Evolutionary conservation across 2,113 vertebrate genomes (phyloP).

Genomic region (Stigmatopora nigra): DNA sequence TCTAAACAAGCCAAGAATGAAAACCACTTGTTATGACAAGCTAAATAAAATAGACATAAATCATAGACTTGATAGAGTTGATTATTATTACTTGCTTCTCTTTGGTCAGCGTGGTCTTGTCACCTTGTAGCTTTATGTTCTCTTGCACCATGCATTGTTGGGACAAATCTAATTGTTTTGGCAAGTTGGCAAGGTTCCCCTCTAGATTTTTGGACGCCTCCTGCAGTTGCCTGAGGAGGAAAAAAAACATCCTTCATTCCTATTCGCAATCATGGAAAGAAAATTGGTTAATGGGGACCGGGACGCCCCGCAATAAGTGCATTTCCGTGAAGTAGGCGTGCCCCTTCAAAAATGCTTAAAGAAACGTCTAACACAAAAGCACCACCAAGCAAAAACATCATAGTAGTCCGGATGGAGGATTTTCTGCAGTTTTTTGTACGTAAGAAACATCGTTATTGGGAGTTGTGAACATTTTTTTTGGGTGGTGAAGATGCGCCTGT

Average conservation of each 20-base stretch:
- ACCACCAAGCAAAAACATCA: too few species aligned
- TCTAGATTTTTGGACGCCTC: constrained; percentile 76
- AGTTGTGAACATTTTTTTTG: too few species aligned
- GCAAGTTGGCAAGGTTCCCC: constrained; percentile 77
- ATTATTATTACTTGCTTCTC: constrained; percentile 82
- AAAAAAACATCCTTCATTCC: not conserved
- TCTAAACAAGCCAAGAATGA: constrained; percentile 37
- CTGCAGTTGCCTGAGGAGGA: constrained; percentile 76
- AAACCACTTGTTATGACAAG: not conserved
- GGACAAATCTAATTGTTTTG: constrained; percentile 74
- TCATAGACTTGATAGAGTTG: not conserved
- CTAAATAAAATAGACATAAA: not conserved
- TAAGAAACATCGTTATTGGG: too few species aligned
- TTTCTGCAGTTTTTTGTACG: too few species aligned
- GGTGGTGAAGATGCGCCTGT: too few species aligned
- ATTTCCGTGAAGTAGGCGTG: too few species aligned
- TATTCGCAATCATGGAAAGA: not conserved
- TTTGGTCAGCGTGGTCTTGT: constrained; percentile 84
- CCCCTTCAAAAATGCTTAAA: too few species aligned
- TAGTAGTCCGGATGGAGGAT: too few species aligned
- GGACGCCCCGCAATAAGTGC: too few species aligned
- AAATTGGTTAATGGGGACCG: too few species aligned
- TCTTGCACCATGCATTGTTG: constrained; percentile 80
- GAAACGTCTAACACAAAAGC: too few species aligned
- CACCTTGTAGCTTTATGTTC: constrained; percentile 86